Conservation (phyloP, 2,113 vertebrate genomes). For the Macaca mulatta region DNA sequence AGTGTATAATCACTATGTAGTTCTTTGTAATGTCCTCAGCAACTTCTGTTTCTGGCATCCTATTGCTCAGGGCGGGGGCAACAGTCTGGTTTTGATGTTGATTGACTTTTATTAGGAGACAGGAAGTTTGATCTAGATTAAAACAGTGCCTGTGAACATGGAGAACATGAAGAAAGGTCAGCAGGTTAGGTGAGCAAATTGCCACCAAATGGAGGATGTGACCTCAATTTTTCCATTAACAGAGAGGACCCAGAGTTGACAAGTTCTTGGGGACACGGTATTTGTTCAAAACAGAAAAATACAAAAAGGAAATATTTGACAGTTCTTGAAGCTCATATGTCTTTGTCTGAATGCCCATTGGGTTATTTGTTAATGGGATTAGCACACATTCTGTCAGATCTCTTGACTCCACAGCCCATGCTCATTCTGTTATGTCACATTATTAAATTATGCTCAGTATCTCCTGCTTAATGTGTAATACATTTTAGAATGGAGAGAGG, state of each 20-base stretch:
- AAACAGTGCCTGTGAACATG: not conserved
- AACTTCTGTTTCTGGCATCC: constrained; percentile 55
- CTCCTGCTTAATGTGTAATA: not conserved
- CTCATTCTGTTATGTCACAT: not conserved
- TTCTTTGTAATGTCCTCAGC: constrained; percentile 34
- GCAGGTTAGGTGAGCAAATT: constrained; percentile 58
- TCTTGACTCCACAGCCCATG: not conserved
- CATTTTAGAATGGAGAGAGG: not conserved
- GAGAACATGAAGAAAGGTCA: constrained; percentile 46
- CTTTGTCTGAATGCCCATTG: constrained; percentile 13
- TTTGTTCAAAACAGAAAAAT: constrained; percentile 34
- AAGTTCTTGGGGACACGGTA: constrained; percentile 40
- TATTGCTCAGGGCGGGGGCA: constrained; percentile 24
- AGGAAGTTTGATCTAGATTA: constrained; percentile 51
- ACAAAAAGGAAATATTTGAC: not conserved
- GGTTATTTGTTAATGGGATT: constrained; percentile 51
- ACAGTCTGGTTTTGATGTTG: constrained; percentile 7
- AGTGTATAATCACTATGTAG: constrained; percentile 45
- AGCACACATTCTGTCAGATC: not conserved
- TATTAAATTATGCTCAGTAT: constrained; percentile 43
- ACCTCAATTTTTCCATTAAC: constrained; percentile 62
- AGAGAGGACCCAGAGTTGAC: not conserved
- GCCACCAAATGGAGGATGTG: constrained; percentile 51
- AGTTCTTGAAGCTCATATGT: not conserved
- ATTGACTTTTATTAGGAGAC: constrained; percentile 59